Conservation (phyloP, 2,113 vertebrate genomes). For the Malurus cyaneus region DNA sequence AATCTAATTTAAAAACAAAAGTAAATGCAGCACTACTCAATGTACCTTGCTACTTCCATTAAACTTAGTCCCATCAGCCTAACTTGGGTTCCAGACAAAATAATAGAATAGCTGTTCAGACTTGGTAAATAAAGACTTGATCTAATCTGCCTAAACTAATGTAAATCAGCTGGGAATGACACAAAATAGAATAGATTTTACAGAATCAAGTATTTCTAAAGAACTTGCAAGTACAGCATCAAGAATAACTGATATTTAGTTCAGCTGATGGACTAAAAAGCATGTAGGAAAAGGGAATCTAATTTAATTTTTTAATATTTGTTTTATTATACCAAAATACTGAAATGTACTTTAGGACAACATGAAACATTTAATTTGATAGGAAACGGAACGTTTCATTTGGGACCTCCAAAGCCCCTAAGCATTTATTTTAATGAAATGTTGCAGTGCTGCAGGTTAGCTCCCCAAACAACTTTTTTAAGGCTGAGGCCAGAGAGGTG, state of each 20-base stretch:
- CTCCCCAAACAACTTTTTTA: neutral
- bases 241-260: neutral
- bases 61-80: neutral
- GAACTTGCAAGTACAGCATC: neutral
- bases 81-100: neutral
- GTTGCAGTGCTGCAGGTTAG: neutral
- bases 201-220: neutral
- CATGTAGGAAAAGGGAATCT: neutral
- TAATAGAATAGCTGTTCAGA: neutral
- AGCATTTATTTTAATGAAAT: neutral
- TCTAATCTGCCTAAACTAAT: neutral
- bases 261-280: neutral
- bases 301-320: neutral
- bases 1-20: neutral
- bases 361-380: neutral
- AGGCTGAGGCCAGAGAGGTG: neutral
- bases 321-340: neutral
- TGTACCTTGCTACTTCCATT: neutral
- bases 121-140: neutral
- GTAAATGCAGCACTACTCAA: neutral
- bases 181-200: neutral
- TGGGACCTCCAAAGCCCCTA: neutral
- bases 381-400: neutral
- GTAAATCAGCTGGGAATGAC: neutral
- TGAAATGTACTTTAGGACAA: neutral